Base-by-base conservation (phyloP, 1,140 invertebrate species). In the Bombus breviceps region DNA sequence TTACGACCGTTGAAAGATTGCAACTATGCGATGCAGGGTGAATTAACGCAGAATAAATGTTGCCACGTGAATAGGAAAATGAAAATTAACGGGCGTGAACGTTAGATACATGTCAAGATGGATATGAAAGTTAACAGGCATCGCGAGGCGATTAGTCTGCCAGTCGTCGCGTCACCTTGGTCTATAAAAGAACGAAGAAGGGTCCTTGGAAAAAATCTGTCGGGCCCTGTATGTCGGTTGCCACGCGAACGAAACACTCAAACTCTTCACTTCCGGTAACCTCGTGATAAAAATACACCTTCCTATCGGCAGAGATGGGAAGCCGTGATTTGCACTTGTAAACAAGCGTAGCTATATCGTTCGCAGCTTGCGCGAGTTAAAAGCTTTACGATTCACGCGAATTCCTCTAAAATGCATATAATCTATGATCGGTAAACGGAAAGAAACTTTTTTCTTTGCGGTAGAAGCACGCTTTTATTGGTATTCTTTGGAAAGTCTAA, bases 221-320 rank as follows among this genome's bases (percentile, higher is more conserved):
- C 13, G 18, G n/a, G 32, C 39, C 39, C 37, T 13, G 18, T n/a
- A 25, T 3, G 28, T 47, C 41, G 76, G 66, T 76, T 77, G 59
- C 59, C 66, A 47, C 15, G 2, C 41, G 59, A 22, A 22, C 47
- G 53, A 76, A 86, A 86, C 57, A 18, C 18, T 74, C 15, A 68
- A 32, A n/a, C 57, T 75, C 47, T 34, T 22, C 62, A 15, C 66
- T 41, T 62, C 62, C 57, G 64, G 28, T 59, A 79, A 37, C 18
- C 39, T 57, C 12, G 25, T 32, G 81, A 80, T 80, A 88, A 88
- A 88, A 87, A 88, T 88, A 88, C 84, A 47, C 72, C 47, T 68
- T 28, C 57, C 28, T 10, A 18, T 34, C 53, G 57, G 13, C 47
- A 22, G 12, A 25, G 32, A 37, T 22, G 25, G 39, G 3, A 74